A percentile compares a stretch with the other conserved stretches of the same genome.
These are phyloP conservation scores for Mohoua ochrocephala DNA, from an alignment of 2,113 vertebrate species.

Conservation along the genomic window DNA sequence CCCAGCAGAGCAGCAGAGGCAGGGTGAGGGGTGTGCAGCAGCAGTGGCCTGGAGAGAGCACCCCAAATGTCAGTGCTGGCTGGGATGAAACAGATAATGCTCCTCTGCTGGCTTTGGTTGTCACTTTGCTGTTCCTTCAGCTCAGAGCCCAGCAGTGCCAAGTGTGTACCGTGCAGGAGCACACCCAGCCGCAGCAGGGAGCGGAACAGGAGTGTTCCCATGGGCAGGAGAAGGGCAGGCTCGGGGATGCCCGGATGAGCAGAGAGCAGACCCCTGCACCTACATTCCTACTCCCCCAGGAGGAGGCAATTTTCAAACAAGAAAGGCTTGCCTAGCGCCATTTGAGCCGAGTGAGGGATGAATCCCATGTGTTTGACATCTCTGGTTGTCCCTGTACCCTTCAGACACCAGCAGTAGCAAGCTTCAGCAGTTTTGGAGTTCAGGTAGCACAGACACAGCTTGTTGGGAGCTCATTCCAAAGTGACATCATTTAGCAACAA, in stretches of 20 bases:
- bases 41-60: not conserved
- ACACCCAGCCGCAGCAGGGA: not conserved
- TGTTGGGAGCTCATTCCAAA: not conserved
- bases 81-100: not conserved
- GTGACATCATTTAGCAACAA: conserved; percentile 50
- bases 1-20: not conserved
- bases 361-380: not conserved
- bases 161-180: rapidly evolving
- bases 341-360: not conserved
- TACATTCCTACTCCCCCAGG: rapidly evolving
- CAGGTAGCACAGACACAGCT: not conserved
- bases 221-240: not conserved
- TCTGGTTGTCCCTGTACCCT: not conserved
- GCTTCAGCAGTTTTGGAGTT: not conserved
- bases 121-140: not conserved
- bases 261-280: not conserved
- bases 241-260: not conserved
- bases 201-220: not conserved
- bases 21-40: not conserved
- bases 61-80: not conserved
- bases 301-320: not conserved
- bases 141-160: not conserved
- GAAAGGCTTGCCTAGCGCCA: not conserved
- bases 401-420: rapidly evolving
- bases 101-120: not conserved